Conservation (phyloP, 92 coral and sea anemone species). For the Phenganax marumi region DNA sequence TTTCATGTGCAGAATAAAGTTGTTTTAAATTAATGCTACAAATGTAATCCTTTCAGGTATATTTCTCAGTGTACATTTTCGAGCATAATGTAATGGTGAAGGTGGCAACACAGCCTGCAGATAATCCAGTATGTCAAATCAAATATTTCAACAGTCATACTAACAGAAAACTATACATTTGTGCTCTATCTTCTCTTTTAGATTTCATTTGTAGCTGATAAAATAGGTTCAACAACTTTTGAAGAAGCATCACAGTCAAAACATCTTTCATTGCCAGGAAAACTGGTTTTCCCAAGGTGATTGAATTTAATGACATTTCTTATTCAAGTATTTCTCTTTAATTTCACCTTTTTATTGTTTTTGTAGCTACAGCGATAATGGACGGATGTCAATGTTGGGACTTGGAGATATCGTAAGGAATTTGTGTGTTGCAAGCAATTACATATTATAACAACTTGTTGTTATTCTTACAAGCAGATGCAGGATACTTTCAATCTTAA, state of each 20-base stretch:
- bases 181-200: constrained; percentile 18
- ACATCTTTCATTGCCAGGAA: constrained; percentile 93
- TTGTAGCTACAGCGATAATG: constrained; percentile 74
- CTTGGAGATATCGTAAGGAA: constrained; percentile 96
- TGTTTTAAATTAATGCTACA: neutral
- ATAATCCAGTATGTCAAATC: constrained; percentile 80
- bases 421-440: too few relatives aligned
- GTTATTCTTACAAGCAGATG: neutral
- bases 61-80: constrained; percentile 92
- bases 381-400: constrained; percentile 95
- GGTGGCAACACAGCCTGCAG: constrained; percentile 94
- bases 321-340: neutral
- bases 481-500: neutral
- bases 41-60: constrained; percentile 61
- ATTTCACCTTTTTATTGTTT: neutral
- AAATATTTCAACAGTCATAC: neutral
- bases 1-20: neutral
- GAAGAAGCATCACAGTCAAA: constrained; percentile 62
- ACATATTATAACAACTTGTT: neutral
- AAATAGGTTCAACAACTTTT: constrained; percentile 63
- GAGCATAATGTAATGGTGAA: constrained; percentile 98
- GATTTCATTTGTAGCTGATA: constrained; percentile 87
- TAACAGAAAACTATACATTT: neutral
- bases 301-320: neutral
- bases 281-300: constrained; percentile 93